These are phyloP conservation scores for Megaceryle alcyon DNA, from an alignment of 2,797 vertebrate species.

Conservation along the genomic window DNA sequence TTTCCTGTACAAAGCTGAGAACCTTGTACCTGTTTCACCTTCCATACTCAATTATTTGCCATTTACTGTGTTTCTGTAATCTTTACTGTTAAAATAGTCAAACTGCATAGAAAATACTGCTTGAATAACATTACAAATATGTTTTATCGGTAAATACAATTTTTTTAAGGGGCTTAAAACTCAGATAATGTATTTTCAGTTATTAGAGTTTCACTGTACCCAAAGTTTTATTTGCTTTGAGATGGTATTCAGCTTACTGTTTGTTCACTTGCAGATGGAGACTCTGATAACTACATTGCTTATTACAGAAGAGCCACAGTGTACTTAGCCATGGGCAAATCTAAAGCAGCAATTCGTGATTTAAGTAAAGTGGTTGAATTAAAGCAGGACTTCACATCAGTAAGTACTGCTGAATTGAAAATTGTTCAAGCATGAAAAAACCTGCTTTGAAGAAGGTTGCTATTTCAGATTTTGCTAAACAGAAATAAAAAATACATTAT, in stretches of 20 bases:
- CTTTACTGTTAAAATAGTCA: not conserved
- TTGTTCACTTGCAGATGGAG: slow-evolving; percentile 86
- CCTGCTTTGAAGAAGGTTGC: not conserved
- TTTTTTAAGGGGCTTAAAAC: not conserved
- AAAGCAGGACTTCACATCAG: slow-evolving; percentile 97
- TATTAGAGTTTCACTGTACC: not conserved
- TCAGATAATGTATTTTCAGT: not conserved
- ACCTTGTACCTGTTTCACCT: not conserved
- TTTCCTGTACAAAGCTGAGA: not conserved
- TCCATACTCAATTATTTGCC: not conserved
- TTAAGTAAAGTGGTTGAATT: slow-evolving; percentile 95
- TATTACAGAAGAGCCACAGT: slow-evolving; percentile 97
- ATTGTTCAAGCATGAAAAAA: not conserved
- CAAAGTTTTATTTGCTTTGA: not conserved
- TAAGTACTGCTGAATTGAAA: slow-evolving; percentile 77
- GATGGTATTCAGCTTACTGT: slow-evolving; percentile 24
- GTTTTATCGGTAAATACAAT: not conserved
- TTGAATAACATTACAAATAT: not conserved
- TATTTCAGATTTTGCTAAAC: not conserved
- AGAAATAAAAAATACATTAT: not conserved
- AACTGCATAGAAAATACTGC: not conserved
- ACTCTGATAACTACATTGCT: slow-evolving; percentile 94
- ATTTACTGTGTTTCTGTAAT: not conserved
- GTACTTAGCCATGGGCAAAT: slow-evolving; percentile 97
- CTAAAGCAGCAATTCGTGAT: slow-evolving; percentile 96